phyloP scores from a whole-genome alignment of 2,888 invertebrate genomes.

The Bimastos eiseni region DNA sequence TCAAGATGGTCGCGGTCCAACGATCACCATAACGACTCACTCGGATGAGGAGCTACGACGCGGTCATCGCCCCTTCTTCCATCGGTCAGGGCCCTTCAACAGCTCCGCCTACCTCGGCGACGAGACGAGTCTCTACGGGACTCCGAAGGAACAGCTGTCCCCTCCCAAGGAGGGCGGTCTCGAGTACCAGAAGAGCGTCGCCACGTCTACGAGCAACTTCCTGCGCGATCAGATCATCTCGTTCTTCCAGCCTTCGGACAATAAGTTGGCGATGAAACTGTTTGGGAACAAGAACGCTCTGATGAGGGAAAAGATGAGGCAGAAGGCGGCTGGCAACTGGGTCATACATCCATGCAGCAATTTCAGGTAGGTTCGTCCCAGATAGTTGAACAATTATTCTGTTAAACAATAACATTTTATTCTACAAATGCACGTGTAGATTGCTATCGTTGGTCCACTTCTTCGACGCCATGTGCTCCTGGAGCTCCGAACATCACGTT shows the following conservation, averaged over 20 bases:
- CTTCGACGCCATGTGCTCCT: too few species aligned
- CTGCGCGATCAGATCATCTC: constrained; percentile 61
- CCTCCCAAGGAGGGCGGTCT: constrained; percentile 64
- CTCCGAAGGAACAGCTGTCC: constrained; percentile 94
- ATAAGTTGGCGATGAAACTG: constrained; percentile 98
- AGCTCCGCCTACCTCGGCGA: constrained; percentile 66
- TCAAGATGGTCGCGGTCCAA: constrained; percentile 28
- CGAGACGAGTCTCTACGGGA: constrained; percentile 95
- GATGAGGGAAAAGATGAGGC: constrained; percentile 96
- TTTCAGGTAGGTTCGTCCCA: constrained; percentile 82
- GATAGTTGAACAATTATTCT: too few species aligned
- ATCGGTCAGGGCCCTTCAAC: constrained; percentile 58
- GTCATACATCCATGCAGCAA: constrained; percentile 99
- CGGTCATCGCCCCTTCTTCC: constrained; percentile 55
- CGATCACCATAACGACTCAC: constrained; percentile 34
- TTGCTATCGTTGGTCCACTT: background rate
- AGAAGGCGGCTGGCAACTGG: constrained; percentile 98
- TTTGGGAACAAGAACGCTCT: constrained; percentile 98
- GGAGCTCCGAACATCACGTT: too few species aligned
- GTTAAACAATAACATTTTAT: too few species aligned
- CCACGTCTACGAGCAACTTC: constrained; percentile 53
- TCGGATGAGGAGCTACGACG: constrained; percentile 33
- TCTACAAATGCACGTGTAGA: too few species aligned
- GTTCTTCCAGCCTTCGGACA: constrained; percentile 96
- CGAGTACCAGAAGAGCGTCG: constrained; percentile 25